phyloP scores from a whole-genome alignment of 2,797 vertebrate genomes.

The Gymnothorax javanicus region DNA sequence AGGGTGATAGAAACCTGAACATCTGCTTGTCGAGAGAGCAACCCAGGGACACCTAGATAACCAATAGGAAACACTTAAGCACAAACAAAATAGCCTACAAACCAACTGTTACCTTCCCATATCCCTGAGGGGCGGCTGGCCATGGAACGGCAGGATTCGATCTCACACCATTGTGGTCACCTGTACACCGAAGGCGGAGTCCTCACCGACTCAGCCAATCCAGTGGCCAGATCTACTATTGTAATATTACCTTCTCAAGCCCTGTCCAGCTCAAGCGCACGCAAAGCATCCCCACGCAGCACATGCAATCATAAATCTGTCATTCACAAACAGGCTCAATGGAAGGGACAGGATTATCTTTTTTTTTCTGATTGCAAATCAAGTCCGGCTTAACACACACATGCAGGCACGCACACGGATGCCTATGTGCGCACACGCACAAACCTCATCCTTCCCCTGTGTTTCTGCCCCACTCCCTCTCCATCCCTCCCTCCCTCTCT shows the following conservation, averaged over 20 bases:
- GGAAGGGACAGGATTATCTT: conserved; percentile 69
- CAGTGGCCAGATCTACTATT: not conserved
- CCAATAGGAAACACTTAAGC: no score
- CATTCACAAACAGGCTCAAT: conserved; percentile 75
- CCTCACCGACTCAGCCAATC: no score
- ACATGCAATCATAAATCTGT: conserved; percentile 64
- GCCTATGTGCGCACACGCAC: conserved; percentile 35
- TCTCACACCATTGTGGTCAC: no score
- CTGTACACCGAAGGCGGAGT: no score
- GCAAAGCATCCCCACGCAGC: not conserved
- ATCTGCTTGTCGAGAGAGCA: no score
- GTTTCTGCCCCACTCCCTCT: conserved; percentile 31
- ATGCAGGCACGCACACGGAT: conserved; percentile 1
- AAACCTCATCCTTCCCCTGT: conserved; percentile 39
- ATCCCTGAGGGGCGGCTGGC: no score
- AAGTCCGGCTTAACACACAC: conserved; percentile 59
- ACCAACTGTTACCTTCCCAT: no score
- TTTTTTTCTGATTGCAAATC: conserved; percentile 72
- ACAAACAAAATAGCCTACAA: no score
- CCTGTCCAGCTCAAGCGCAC: not conserved
- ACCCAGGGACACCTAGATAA: no score
- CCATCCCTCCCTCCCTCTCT: conserved; percentile 62
- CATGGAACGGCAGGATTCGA: no score
- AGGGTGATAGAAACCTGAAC: no score
- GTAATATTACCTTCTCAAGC: conserved; percentile 27